Conservation (phyloP, 1,140 invertebrate genomes). For the Heliconius hermathena region DNA sequence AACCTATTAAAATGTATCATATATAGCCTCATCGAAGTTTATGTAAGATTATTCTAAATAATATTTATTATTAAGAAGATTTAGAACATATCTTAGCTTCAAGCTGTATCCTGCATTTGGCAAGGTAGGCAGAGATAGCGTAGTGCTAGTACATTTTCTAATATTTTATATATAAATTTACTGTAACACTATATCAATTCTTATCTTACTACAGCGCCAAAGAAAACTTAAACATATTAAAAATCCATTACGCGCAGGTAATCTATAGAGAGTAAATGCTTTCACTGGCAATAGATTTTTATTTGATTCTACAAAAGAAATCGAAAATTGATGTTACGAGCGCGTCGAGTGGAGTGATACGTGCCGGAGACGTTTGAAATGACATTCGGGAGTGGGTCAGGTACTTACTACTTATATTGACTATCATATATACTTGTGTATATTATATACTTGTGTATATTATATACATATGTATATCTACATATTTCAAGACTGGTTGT, state of each 20-base stretch:
- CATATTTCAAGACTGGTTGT: too few relatives aligned
- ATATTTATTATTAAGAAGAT: too few relatives aligned
- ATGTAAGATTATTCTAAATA: too few relatives aligned
- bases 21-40: too few relatives aligned
- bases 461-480: too few relatives aligned
- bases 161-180: not conserved
- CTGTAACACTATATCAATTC: not conserved
- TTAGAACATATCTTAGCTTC: too few relatives aligned
- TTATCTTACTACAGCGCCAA: not conserved
- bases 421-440: not conserved
- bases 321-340: slow-evolving; percentile 30
- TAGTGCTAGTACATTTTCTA: too few relatives aligned
- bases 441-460: too few relatives aligned
- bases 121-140: too few relatives aligned
- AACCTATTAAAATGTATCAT: too few relatives aligned
- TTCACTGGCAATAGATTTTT: slow-evolving; percentile 17
- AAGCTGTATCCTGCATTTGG: too few relatives aligned
- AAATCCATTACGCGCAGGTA: slow-evolving; percentile 4
- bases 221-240: slow-evolving; percentile 12
- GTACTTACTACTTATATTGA: not conserved
- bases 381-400: slow-evolving; percentile 13
- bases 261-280: slow-evolving; percentile 11
- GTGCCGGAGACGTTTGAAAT: slow-evolving; percentile 23
- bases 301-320: slow-evolving; percentile 20
- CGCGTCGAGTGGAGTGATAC: slow-evolving; percentile 26